phyloP scores from a whole-genome alignment of 2,888 invertebrate genomes.

The Cantharis flavilabris region DNA sequence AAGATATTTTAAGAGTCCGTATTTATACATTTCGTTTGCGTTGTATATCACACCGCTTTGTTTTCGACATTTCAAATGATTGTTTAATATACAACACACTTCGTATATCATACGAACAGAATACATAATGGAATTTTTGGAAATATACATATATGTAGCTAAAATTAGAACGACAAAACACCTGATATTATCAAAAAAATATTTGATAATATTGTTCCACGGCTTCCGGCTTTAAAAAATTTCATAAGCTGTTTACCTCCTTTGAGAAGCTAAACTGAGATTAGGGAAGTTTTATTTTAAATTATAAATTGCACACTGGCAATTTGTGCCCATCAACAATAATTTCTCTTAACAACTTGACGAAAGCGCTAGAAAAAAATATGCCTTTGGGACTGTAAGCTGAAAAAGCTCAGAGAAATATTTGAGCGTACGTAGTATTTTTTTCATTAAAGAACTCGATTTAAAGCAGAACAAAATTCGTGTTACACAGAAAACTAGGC shows the following conservation, averaged over 20 bases:
- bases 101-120: background rate
- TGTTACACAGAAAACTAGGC: no score
- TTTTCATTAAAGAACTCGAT: no score
- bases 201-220: background rate
- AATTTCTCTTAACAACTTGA: background rate
- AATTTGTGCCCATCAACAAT: background rate
- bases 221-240: background rate
- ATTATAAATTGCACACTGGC: background rate
- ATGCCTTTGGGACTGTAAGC: background rate
- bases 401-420: background rate
- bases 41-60: background rate
- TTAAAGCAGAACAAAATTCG: no score
- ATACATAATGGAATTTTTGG: background rate
- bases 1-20: background rate
- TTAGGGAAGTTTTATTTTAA: background rate
- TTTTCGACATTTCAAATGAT: background rate
- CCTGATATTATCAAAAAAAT: background rate
- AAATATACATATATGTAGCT: background rate
- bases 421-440: no score
- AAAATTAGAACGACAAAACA: background rate
- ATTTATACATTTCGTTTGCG: background rate
- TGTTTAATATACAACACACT: background rate
- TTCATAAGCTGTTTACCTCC: background rate
- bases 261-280: background rate
- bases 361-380: background rate